phyloP scores from a whole-genome alignment of 1,140 invertebrate species.

The Nasonia giraulti region DNA sequence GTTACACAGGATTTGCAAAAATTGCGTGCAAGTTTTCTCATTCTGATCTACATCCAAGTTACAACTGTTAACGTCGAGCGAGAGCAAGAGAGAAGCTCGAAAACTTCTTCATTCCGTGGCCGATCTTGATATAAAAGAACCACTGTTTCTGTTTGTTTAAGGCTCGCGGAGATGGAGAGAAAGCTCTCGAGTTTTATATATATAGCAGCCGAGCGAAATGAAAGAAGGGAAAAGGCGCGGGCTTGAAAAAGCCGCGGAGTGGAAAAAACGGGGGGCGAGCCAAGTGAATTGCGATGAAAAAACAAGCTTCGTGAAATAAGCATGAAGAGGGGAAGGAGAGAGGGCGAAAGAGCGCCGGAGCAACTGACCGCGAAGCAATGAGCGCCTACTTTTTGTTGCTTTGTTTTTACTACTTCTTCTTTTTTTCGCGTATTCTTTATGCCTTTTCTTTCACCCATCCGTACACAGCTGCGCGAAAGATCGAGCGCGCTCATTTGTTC shows the following conservation, averaged over 20 bases:
- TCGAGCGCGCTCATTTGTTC: conserved; percentile 58
- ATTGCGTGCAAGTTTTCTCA: not conserved
- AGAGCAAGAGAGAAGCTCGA: conserved; percentile 20
- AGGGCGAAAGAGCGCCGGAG: conserved; percentile 23
- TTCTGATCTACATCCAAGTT: not conserved
- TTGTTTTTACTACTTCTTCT: not conserved
- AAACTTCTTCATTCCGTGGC: conserved; percentile 51
- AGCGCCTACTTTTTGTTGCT: conserved; percentile 14
- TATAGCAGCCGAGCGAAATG: conserved; percentile 29
- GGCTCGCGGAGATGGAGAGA: conserved; percentile 23
- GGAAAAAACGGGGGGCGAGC: conserved; percentile 27
- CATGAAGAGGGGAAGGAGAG: conserved; percentile 23
- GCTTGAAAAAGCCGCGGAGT: conserved; percentile 42
- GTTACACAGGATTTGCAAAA: not conserved
- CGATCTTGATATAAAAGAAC: conserved; percentile 56
- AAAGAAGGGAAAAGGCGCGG: conserved; percentile 24
- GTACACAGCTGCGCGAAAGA: not conserved
- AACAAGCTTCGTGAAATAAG: conserved; percentile 40
- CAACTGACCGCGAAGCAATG: conserved; percentile 62
- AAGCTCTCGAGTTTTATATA: conserved; percentile 43
- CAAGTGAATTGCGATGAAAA: conserved; percentile 36
- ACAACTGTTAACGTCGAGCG: not conserved
- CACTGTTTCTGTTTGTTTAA: conserved; percentile 34
- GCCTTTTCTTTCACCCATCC: not conserved
- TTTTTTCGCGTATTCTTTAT: conserved; percentile 5